Conservation (phyloP, 2,113 vertebrate genomes). For the Ptilorrhoa leucosticta region DNA sequence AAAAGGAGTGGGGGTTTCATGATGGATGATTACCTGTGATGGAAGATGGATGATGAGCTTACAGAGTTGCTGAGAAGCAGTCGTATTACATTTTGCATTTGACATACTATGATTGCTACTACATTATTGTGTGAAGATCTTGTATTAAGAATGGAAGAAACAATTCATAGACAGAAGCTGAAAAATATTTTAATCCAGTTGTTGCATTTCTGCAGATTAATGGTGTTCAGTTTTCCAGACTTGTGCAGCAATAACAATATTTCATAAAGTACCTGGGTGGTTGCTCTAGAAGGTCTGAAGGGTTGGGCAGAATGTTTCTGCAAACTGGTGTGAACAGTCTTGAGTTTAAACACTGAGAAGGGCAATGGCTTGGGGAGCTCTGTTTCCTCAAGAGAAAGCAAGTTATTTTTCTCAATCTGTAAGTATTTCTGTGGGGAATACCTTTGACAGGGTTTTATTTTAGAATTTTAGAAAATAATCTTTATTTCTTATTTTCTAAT, state of each 20-base stretch:
- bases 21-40: not conserved
- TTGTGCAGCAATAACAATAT: not conserved
- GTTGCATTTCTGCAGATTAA: not conserved
- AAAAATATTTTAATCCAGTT: not conserved
- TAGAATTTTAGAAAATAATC: not conserved
- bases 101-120: not conserved
- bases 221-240: not conserved
- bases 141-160: not conserved
- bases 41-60: not conserved
- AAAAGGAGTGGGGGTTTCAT: not conserved
- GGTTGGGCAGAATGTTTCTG: not conserved
- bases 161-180: not conserved
- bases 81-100: not conserved
- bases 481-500: not conserved
- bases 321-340: not conserved
- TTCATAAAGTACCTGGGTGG: not conserved
- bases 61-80: not conserved
- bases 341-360: not conserved
- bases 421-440: not conserved
- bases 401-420: not conserved
- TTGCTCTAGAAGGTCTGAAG: not conserved
- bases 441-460: not conserved
- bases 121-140: not conserved
- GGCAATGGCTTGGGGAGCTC: not conserved
- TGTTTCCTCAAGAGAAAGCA: not conserved